These are phyloP conservation scores for Octopus bimaculoides DNA, from an alignment of 1,140 invertebrate genomes.

Conservation along the genomic window DNA sequence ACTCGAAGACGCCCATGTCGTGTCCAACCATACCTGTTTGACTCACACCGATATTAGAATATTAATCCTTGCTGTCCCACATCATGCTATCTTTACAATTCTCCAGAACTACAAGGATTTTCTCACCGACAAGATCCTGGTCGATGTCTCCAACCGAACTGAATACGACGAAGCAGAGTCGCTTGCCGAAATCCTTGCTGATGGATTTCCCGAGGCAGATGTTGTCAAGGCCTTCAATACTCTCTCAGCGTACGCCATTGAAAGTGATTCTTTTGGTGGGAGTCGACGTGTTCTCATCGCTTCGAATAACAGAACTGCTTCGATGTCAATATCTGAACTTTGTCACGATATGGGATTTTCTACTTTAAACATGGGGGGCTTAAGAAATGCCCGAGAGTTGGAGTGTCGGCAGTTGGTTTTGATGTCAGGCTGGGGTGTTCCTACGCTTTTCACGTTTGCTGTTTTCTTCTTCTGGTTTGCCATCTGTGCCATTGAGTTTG, in stretches of 20 bases:
- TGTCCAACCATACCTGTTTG: not conserved
- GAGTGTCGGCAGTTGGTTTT: conserved; percentile 38
- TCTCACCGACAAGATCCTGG: conserved; percentile 38
- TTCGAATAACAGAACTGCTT: conserved; percentile 31
- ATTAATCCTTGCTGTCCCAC: conserved; percentile 42
- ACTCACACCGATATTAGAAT: conserved; percentile 12
- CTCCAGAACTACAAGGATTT: conserved; percentile 39
- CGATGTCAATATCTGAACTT: conserved; percentile 33
- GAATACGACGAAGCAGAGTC: conserved; percentile 29
- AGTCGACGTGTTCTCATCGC: conserved; percentile 42
- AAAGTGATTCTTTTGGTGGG: conserved; percentile 34
- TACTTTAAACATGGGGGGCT: conserved; percentile 38
- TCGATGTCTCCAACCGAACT: conserved; percentile 48
- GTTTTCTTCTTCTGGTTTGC: conserved; percentile 49
- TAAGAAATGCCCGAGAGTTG: conserved; percentile 35
- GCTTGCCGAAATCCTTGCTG: conserved; percentile 44
- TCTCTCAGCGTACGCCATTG: conserved; percentile 48
- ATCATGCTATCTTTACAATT: conserved; percentile 37
- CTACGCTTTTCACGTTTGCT: conserved; percentile 40
- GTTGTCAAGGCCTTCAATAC: conserved; percentile 54
- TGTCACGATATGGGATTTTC: conserved; percentile 44
- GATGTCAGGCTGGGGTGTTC: conserved; percentile 45
- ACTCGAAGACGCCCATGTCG: conserved; percentile 37
- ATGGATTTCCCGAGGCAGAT: conserved; percentile 27
- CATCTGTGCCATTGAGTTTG: conserved; percentile 47